Evolutionary conservation across 1,140 invertebrate genomes (phyloP).

Genomic region (Notospermus geniculatus): DNA sequence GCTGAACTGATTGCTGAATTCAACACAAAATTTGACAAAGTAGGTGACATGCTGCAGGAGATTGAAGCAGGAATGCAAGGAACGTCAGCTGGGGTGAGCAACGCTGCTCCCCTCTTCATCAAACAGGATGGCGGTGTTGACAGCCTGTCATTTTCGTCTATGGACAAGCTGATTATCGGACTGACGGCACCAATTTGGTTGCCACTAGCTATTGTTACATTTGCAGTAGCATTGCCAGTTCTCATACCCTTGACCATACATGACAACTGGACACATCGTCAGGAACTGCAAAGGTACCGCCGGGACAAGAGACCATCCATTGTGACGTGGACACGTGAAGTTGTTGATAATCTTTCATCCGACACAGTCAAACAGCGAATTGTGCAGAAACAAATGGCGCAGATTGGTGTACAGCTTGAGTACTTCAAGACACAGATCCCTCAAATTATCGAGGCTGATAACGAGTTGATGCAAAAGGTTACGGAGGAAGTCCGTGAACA

Average conservation of each 20-base stretch:
- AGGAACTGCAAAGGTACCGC: neutral
- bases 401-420: neutral
- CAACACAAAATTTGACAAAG: constrained; percentile 32
- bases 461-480: neutral
- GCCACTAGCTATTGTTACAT: neutral
- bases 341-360: neutral
- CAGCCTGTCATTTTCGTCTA: no score
- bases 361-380: neutral
- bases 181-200: constrained; percentile 1
- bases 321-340: neutral
- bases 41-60: constrained; percentile 36
- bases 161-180: neutral
- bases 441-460: neutral
- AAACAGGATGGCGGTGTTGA: no score
- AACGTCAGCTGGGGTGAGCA: neutral
- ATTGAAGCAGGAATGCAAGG: constrained; percentile 31
- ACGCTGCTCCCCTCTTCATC: no score
- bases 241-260: neutral
- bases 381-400: neutral
- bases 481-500: no score
- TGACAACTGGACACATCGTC: neutral
- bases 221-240: neutral
- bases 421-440: neutral
- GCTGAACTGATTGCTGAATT: constrained; percentile 34
- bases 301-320: neutral